Evolutionary conservation across 1,140 invertebrate species (phyloP), one percentile per base, ranked within the genome.

Genomic region (Drosophila malerkotliana): DNA sequence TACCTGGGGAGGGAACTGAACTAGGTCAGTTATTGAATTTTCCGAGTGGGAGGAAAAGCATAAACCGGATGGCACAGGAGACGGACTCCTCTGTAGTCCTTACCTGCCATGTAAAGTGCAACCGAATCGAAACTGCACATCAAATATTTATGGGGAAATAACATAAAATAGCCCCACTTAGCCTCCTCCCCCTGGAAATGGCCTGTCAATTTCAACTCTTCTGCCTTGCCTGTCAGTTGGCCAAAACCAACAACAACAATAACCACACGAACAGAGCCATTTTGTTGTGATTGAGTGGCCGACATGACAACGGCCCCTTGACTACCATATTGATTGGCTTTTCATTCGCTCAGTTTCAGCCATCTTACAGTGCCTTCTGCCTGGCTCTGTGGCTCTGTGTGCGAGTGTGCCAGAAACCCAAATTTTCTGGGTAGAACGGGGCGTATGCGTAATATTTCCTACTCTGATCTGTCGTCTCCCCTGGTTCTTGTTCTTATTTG

Each of bases 1-100:
- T 15, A 15, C 15, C 0, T n/a, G 24, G 30, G 5, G 15, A 21
- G 18, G 51, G 44, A 18, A 28, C 66, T 71, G 79, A 91, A 85
- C 68, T 90, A 90, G 89, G 89, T 91, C 89, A 91, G 83, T 89
- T 90, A 89, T 91, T 85, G 88, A 90, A 79, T 90, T 91, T 90
- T 73, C 63, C 60, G 39, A 53, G 63, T 39, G 39, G 32, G 21
- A 39, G 52, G 62, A 64, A 41, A 44, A 64, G 24, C 52, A 48
- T 51, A 67, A 54, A 58, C 26, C 15, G 41, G 28, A 53, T 15
- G 51, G 51, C 2, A 32, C 6, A 10, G 7, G 32, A 57, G 32
- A 14, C 44, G 18, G 34, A 47, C 51, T 68, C 51, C 26, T 28
- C 18, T 18, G 18, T 1, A 21, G 5, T 7, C 1, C 47, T 56